These are phyloP conservation scores for Drosophila sproati DNA, from an alignment of 1,140 invertebrate species.

Conservation along the genomic window DNA sequence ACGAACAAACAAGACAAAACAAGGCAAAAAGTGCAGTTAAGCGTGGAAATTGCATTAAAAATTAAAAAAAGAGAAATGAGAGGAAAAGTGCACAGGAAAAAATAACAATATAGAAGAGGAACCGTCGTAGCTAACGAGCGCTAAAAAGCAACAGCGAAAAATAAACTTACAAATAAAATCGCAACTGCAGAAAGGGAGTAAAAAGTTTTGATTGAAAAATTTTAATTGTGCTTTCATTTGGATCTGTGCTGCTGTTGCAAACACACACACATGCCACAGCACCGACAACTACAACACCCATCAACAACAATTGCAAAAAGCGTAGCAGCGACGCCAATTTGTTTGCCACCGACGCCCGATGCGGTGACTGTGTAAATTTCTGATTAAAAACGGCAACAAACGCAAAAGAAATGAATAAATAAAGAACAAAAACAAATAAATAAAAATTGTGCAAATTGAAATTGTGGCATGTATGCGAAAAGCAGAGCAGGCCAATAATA, in stretches of 20 bases:
- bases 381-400: slow-evolving; percentile 62
- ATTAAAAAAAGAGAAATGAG: slow-evolving; percentile 62
- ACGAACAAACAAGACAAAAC: slow-evolving; percentile 43
- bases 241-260: slow-evolving; percentile 27
- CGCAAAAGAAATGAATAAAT: slow-evolving; percentile 22
- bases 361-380: slow-evolving; percentile 75
- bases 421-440: slow-evolving; percentile 6
- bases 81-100: slow-evolving; percentile 23
- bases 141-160: slow-evolving; percentile 70
- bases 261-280: slow-evolving; percentile 15
- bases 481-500: slow-evolving; percentile 9
- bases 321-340: slow-evolving; percentile 24
- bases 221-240: slow-evolving; percentile 74
- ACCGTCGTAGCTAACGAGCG: slow-evolving; percentile 71
- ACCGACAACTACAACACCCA: slow-evolving; percentile 6
- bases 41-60: slow-evolving; percentile 82
- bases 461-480: slow-evolving; percentile 24
- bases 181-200: slow-evolving; percentile 42
- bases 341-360: slow-evolving; percentile 32
- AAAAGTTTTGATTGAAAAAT: slow-evolving; percentile 81
- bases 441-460: slow-evolving; percentile 20
- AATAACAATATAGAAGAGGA: slow-evolving; percentile 39
- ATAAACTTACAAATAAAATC: slow-evolving; percentile 13
- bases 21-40: slow-evolving; percentile 78
- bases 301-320: slow-evolving; percentile 24